Evolutionary conservation across 2,888 invertebrate genomes (phyloP).

Genomic region (Drosophila tripunctata): DNA sequence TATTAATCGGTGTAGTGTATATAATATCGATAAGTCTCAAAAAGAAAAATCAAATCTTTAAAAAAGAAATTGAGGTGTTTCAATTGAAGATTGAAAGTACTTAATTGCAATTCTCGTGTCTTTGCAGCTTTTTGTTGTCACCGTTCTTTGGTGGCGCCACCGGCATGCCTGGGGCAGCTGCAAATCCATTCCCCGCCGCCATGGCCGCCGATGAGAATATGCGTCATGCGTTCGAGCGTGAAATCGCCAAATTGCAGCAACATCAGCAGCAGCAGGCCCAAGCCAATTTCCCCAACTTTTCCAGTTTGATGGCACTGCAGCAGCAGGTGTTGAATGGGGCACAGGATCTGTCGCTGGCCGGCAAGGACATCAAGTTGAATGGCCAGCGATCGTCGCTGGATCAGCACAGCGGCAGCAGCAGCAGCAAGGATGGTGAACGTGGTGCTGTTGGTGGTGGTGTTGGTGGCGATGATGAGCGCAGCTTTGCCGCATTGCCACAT

Average conservation of each 20-base stretch:
- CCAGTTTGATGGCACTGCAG: conserved; percentile 91
- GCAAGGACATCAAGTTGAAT: conserved; percentile 84
- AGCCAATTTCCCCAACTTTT: conserved; percentile 85
- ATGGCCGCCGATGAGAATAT: conserved; percentile 91
- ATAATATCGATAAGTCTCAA: too few relatives aligned
- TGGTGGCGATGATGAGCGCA: conserved; percentile 42
- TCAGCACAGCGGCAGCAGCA: conserved; percentile 59
- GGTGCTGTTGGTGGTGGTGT: too few relatives aligned
- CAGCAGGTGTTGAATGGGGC: conserved; percentile 89
- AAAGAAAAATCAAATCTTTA: too few relatives aligned
- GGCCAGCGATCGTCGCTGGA: conserved; percentile 82
- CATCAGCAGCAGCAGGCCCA: conserved; percentile 79
- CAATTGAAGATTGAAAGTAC: too few relatives aligned
- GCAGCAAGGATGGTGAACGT: conserved; percentile 69
- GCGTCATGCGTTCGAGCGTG: conserved; percentile 94
- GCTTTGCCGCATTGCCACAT: conserved; percentile 43
- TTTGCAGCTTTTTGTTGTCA: conserved; percentile 90
- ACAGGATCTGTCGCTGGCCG: conserved; percentile 93
- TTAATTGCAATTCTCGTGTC: too few relatives aligned
- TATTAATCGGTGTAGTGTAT: too few relatives aligned
- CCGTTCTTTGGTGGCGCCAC: conserved; percentile 89
- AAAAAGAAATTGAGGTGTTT: too few relatives aligned
- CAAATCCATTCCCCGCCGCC: conserved; percentile 75
- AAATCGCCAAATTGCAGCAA: conserved; percentile 93
- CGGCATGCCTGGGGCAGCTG: conserved; percentile 82